Percentiles rank a stretch among this genome's conserved stretches.
Conservation (phyloP, 2,888 invertebrate genomes). For the Sinopyrophorus schimmeli region DNA sequence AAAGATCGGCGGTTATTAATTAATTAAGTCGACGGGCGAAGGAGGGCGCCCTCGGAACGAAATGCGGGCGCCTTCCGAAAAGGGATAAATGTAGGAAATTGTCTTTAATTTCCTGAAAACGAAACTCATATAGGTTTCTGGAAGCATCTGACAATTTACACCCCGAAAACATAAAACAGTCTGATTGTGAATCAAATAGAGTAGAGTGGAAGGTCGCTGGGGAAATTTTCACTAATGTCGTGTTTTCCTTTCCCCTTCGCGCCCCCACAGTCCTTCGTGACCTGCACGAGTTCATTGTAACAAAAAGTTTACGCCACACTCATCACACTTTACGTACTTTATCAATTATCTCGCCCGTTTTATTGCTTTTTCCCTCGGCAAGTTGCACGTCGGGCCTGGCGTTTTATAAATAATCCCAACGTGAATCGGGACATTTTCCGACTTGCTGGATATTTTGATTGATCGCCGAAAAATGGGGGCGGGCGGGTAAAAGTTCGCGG, state of each 20-base stretch:
- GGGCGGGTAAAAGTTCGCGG: too few relatives aligned
- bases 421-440: constrained; percentile 29
- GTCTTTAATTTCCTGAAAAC: constrained; percentile 22
- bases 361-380: constrained; percentile 32
- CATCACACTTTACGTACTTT: constrained; percentile 45
- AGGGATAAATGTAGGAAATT: too few relatives aligned
- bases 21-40: too few relatives aligned
- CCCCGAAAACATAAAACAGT: constrained; percentile 36
- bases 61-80: too few relatives aligned
- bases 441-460: constrained; percentile 20
- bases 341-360: constrained; percentile 48
- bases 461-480: constrained; percentile 19
- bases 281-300: constrained; percentile 39
- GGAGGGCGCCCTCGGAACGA: too few relatives aligned
- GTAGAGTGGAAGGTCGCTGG: constrained; percentile 47
- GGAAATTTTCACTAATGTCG: constrained; percentile 54
- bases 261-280: constrained; percentile 36
- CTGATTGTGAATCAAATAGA: constrained; percentile 49
- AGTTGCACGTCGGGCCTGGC: constrained; percentile 17
- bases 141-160: constrained; percentile 32
- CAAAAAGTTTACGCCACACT: constrained; percentile 45
- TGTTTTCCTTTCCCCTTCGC: constrained; percentile 40
- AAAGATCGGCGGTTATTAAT: too few relatives aligned
- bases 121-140: constrained; percentile 21
- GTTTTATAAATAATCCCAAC: constrained; percentile 24